A percentile compares a stretch with the other conserved stretches of the same genome.
Conservation (phyloP, 2,888 invertebrate species). For the Rotaria macrura region DNA sequence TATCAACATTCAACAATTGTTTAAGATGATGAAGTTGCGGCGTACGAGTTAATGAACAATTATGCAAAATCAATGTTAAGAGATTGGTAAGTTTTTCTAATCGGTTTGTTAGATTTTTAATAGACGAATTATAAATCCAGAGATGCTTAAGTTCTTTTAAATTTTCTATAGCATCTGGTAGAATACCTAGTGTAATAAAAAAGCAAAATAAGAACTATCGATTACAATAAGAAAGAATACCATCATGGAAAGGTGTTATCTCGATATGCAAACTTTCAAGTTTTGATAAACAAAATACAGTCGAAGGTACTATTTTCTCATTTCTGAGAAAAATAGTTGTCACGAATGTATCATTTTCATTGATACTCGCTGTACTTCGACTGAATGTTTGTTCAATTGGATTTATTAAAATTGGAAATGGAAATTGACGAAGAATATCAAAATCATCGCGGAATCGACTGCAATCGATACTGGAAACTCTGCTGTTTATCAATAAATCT, state of each 20-base stretch:
- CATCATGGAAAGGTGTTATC: not conserved
- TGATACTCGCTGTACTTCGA: not conserved
- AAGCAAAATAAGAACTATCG: too few species aligned
- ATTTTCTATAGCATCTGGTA: not conserved
- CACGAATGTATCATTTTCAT: not conserved
- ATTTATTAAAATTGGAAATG: not conserved
- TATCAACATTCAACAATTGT: not conserved
- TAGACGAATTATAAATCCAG: not conserved
- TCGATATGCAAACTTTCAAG: not conserved
- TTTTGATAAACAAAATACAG: not conserved
- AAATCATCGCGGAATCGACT: not conserved
- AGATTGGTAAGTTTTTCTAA: not conserved
- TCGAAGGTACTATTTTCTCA: not conserved
- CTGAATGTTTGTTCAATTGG: not conserved
- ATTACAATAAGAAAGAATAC: not conserved
- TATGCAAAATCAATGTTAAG: not conserved
- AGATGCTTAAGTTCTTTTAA: not conserved
- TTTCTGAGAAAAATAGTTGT: not conserved
- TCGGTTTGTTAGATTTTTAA: not conserved
- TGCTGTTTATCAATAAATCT: not conserved
- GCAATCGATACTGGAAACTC: not conserved
- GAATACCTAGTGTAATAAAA: too few species aligned
- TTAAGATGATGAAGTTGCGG: not conserved
- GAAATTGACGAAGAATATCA: not conserved
- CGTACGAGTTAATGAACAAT: not conserved